Evolutionary conservation across 1,140 invertebrate species (phyloP).

Genomic region (Drosophila micromelanica): DNA sequence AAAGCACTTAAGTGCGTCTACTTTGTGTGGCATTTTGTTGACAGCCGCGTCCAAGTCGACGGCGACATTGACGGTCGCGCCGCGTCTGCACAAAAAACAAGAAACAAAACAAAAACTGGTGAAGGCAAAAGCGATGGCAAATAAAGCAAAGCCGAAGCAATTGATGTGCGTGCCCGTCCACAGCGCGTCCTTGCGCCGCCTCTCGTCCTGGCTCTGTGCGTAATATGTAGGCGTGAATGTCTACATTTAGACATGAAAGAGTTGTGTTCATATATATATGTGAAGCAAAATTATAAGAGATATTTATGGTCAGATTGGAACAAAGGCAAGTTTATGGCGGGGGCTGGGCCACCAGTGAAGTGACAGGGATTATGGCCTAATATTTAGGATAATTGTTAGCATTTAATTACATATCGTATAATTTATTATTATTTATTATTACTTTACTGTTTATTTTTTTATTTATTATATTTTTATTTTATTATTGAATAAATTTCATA

Average conservation of each 20-base stretch:
- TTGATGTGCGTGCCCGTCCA: conserved; percentile 68
- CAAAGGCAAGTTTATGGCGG: conserved; percentile 12
- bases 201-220: conserved; percentile 19
- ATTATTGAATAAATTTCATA: too few species aligned
- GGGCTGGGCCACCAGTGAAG: not conserved
- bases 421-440: too few species aligned
- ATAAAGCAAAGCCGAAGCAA: conserved; percentile 65
- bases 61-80: not conserved
- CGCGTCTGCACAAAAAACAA: not conserved
- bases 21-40: conserved; percentile 59
- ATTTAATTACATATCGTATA: conserved; percentile 3
- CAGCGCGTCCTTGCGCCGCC: conserved; percentile 22
- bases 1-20: conserved; percentile 81
- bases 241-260: conserved; percentile 67
- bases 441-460: too few species aligned
- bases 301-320: conserved; percentile 58
- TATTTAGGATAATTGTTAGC: conserved; percentile 22
- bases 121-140: conserved; percentile 27
- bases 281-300: conserved; percentile 21
- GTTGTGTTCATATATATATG: conserved; percentile 32
- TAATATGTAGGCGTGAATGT: conserved; percentile 68
- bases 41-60: conserved; percentile 14
- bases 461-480: too few species aligned
- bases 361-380: conserved; percentile 16
- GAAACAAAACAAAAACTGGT: not conserved